Evolutionary conservation across 1,140 invertebrate genomes (phyloP), one percentile per base, ranked within the genome.

Genomic region (Bombus impatiens): DNA sequence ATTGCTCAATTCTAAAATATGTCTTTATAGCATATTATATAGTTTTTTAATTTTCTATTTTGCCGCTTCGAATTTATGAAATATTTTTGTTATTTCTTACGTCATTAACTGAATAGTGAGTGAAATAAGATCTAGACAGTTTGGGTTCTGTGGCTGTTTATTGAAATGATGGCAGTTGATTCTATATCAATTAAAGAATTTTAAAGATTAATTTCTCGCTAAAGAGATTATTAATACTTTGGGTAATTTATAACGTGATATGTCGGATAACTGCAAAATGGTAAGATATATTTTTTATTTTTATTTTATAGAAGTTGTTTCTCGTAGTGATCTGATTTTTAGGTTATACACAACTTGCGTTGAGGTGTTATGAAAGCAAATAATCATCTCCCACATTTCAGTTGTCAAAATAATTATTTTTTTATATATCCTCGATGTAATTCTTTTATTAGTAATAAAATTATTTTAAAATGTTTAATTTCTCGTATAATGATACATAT

Each of bases 261-360:
- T 89, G 57, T 87, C 65, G 53, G 62, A 88, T 78, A 85, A 79
- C 80, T 86, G 84, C 32, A 91, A 81, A 89, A 94, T 93, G 93
- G 93, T 94, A 89, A 92, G 65, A 71, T 47, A 40, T 40, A 71
- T 70, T 32, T n/a, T 71, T 62, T 32, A 68, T 57, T 47, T 79
- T 4, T 44, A 37, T 75, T 9, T 44, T 72, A 15, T 35, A 12
- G 13, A 57, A 35, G 65, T 85, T 53, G 10, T 40, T 71, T 40
- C 37, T 78, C 8, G 57, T 59, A 42, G 32, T 28, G 40, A 53
- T 44, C 25, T 53, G 32, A 37, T 47, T 75, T 72, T 28, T 71
- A 78, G 79, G 79, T 88, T 86, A 84, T 78, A 25, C 44, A 67
- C 62, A 53, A 13, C 8, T 67, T 75, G 18, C 13, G 18, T 76